A percentile compares a stretch with the other conserved stretches of the same genome.
Evolutionary conservation across 2,113 vertebrate genomes (phyloP).

Genomic region (Oreocharis arfaki): DNA sequence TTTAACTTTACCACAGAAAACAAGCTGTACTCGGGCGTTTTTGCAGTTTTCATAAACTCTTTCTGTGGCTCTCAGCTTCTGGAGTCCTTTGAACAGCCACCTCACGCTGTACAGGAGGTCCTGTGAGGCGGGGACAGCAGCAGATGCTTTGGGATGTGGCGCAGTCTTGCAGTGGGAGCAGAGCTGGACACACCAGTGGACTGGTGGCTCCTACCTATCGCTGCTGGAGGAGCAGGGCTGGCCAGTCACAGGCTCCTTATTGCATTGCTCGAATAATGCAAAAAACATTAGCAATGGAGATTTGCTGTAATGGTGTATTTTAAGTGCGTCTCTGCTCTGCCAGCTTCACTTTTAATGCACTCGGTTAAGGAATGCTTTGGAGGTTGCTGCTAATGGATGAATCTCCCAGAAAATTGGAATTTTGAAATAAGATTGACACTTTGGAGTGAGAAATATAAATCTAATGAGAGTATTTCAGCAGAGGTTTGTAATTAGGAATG

Average conservation of each 20-base stretch:
- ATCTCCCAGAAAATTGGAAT: constrained; percentile 65
- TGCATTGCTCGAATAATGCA: constrained; percentile 44
- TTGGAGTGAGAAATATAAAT: constrained; percentile 69
- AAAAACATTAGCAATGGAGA: constrained; percentile 69
- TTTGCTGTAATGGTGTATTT: constrained; percentile 68
- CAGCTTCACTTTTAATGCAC: constrained; percentile 54
- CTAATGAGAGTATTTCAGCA: constrained; percentile 71
- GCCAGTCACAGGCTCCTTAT: neutral
- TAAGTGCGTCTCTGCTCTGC: constrained; percentile 55
- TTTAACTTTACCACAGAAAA: neutral
- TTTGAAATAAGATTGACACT: constrained; percentile 74
- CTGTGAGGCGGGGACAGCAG: neutral
- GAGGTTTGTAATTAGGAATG: constrained; percentile 76
- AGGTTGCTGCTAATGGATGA: constrained; percentile 74
- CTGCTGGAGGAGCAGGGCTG: neutral
- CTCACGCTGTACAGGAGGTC: neutral
- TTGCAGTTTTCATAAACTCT: neutral
- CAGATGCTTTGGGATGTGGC: neutral
- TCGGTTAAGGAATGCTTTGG: constrained; percentile 69
- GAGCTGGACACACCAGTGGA: neutral
- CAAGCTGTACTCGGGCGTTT: neutral
- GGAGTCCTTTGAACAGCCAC: neutral
- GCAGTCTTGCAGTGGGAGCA: neutral
- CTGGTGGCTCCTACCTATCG: neutral
- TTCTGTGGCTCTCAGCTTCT: neutral